Conservation (phyloP, 2,113 vertebrate genomes). For the Urocolius indicus region DNA sequence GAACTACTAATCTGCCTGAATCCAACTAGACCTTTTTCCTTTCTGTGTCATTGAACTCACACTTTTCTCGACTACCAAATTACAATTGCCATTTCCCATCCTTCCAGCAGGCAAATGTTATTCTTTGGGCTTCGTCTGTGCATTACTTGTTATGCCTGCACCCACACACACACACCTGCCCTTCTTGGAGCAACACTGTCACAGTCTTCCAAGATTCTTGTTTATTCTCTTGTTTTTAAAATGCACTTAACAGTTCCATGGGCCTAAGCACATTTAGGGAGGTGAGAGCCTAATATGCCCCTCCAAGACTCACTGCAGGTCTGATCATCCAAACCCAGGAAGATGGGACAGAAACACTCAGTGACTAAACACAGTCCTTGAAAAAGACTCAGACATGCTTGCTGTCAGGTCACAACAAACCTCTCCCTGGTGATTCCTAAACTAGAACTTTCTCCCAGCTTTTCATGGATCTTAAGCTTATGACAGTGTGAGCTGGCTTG, state of each 20-base stretch:
- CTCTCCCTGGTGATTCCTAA: not conserved
- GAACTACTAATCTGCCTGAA: not conserved
- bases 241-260: not conserved
- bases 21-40: not conserved
- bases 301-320: not conserved
- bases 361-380: not conserved
- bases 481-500: fast-evolving
- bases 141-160: not conserved
- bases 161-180: fast-evolving
- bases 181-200: not conserved
- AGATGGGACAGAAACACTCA: not conserved
- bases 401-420: not conserved
- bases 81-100: not conserved
- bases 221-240: not conserved
- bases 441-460: not conserved
- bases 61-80: not conserved
- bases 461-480: not conserved
- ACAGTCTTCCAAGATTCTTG: not conserved
- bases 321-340: not conserved
- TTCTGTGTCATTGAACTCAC: not conserved
- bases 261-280: not conserved
- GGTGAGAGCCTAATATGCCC: not conserved
- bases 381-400: not conserved
- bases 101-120: not conserved
- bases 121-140: not conserved